Evolutionary conservation across 1,140 invertebrate genomes (phyloP).

Genomic region (Nebria ingens): DNA sequence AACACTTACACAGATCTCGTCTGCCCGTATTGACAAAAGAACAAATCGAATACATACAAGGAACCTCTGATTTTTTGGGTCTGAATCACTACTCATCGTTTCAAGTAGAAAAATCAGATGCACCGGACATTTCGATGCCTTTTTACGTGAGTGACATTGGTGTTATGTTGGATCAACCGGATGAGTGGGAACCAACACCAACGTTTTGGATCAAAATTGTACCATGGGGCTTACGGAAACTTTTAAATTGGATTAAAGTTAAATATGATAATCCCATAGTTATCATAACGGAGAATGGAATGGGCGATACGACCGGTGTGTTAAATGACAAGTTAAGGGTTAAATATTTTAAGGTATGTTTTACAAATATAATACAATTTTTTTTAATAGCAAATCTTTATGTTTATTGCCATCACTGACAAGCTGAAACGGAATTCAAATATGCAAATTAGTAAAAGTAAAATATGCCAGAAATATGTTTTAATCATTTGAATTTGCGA

Average conservation of each 20-base stretch:
- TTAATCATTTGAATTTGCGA: too few species aligned
- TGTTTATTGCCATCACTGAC: too few species aligned
- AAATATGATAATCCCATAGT: conserved; percentile 21
- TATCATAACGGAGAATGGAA: conserved; percentile 24
- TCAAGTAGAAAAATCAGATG: conserved; percentile 9
- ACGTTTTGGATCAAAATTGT: conserved; percentile 15
- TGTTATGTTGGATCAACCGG: background rate
- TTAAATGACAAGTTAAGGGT: conserved; percentile 43
- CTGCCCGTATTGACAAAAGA: conserved; percentile 38
- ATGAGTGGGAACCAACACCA: background rate
- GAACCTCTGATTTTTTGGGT: conserved; percentile 27
- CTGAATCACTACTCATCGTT: conserved; percentile 24
- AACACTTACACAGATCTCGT: conserved; percentile 35
- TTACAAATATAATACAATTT: too few species aligned
- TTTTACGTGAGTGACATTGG: conserved; percentile 3
- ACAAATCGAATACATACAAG: conserved; percentile 33
- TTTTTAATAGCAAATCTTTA: too few species aligned
- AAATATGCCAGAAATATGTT: too few species aligned
- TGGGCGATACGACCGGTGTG: conserved; percentile 20
- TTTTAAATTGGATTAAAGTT: conserved; percentile 25
- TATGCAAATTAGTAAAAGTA: too few species aligned
- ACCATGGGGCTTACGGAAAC: conserved; percentile 26
- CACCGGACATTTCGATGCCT: background rate
- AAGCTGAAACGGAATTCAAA: too few species aligned
- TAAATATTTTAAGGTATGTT: conserved; percentile 30